Evolutionary conservation across 2,888 invertebrate genomes (phyloP), one percentile per base, ranked within the genome.

Genomic region (Lapara coniferarum): DNA sequence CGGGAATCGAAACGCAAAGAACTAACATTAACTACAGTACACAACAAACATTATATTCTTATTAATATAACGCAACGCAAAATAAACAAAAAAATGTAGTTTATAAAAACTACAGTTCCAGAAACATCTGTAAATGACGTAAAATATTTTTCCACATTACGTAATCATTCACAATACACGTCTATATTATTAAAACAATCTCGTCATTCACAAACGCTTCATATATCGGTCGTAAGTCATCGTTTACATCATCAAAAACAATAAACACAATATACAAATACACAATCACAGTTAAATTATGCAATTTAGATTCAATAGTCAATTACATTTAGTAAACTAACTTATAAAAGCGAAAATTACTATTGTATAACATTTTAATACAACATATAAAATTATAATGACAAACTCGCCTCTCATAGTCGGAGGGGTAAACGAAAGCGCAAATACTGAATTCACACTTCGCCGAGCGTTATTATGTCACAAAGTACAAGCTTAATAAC

Each of bases 201-300:
- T 10, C 8, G 19, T 10, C 55, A 55, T 19, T 55, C 10, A 55
- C 37, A 37, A 37, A 37, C 37, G 8, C 37, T 37, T 37, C 37
- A 6, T 1, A 37, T 19, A 16, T 16, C 19, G 55, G 10, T 2
- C 10, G 19, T 55, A 37, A 10, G 8, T 12, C 19, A 19, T 55
- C 16, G 63, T 63, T 56, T 63, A 63, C 46, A 19, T 49, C 63
- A 63, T 63, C 63, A 25, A 63, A 49, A 19, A 49, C 63, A 63
- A 63, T 49, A 49, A 19, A 46, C n/a, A 16, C 10, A 10, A 14
- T 10, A 46, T 37, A 30, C 30, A 70, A 68, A 68, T 57, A n/a
- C n/a, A n/a, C n/a, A 10, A 53, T 30, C 30, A 37, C 37, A 2
- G 37, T 37, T 37, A 37, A 37, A 37, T 37, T 37, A 37, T 37